These are phyloP conservation scores for Gulo gulo DNA, from an alignment of 2,113 vertebrate species.

Conservation along the genomic window DNA sequence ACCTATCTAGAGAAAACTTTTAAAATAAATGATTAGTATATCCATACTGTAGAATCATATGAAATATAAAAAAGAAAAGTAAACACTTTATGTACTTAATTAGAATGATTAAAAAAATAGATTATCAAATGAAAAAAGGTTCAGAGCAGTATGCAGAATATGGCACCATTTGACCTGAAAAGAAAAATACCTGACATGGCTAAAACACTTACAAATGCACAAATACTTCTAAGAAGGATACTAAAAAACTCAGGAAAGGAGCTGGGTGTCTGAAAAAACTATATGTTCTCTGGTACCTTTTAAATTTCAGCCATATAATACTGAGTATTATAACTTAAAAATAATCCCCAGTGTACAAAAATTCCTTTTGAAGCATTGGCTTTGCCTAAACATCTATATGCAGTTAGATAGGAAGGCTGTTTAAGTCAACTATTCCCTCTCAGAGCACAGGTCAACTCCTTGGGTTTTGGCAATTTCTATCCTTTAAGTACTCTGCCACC, in stretches of 20 bases:
- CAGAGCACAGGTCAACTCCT: background rate
- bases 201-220: background rate
- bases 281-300: background rate
- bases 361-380: background rate
- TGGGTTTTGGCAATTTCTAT: background rate
- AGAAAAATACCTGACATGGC: background rate
- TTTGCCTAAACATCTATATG: background rate
- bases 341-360: background rate
- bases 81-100: background rate
- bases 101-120: background rate
- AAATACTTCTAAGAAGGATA: background rate
- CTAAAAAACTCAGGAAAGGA: background rate
- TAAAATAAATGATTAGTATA: background rate
- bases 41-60: background rate
- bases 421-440: background rate
- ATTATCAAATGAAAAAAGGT: background rate
- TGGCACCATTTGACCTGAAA: background rate
- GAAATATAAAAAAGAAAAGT: background rate
- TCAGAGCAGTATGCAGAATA: background rate
- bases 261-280: background rate
- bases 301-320: background rate
- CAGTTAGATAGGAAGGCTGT: background rate
- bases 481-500: background rate
- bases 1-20: background rate
- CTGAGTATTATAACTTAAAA: background rate